phyloP scores from a whole-genome alignment of 2,113 vertebrate species.

The Chionomys nivalis region DNA sequence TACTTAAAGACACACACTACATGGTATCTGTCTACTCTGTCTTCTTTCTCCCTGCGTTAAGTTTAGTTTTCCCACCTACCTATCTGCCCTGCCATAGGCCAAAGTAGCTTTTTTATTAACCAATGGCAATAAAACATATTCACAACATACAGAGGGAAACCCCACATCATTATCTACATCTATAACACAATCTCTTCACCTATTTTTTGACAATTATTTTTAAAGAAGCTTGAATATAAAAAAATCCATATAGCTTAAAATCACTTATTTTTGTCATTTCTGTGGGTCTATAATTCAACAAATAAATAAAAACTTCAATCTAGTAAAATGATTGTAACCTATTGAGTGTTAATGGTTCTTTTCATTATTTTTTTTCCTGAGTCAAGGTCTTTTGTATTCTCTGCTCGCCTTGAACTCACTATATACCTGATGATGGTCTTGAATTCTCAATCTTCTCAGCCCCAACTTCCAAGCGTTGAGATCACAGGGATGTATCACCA shows the following conservation, averaged over 20 bases:
- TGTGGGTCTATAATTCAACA: neutral
- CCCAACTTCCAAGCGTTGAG: neutral
- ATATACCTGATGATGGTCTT: neutral
- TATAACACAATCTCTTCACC: neutral
- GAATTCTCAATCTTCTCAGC: neutral
- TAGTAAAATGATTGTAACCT: neutral
- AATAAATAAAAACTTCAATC: neutral
- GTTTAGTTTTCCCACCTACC: too few relatives aligned
- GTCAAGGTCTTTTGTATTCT: neutral
- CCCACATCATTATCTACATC: neutral
- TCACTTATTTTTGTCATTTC: neutral
- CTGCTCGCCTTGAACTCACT: neutral
- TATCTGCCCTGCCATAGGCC: too few relatives aligned
- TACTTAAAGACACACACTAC: too few relatives aligned
- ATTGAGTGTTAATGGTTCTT: neutral
- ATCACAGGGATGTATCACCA: neutral
- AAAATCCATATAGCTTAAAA: neutral
- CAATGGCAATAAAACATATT: too few relatives aligned
- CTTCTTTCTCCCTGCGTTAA: too few relatives aligned
- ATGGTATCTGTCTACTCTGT: too few relatives aligned
- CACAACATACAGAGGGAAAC: too few relatives aligned
- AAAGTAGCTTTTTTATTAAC: too few relatives aligned
- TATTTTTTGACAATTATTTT: neutral
- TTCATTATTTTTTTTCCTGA: neutral
- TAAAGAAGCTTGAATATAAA: neutral